Evolutionary conservation across 35 echinoderm and acorn worm species (phyloP).

Genomic region (Hemicentrotus pulcherrimus): DNA sequence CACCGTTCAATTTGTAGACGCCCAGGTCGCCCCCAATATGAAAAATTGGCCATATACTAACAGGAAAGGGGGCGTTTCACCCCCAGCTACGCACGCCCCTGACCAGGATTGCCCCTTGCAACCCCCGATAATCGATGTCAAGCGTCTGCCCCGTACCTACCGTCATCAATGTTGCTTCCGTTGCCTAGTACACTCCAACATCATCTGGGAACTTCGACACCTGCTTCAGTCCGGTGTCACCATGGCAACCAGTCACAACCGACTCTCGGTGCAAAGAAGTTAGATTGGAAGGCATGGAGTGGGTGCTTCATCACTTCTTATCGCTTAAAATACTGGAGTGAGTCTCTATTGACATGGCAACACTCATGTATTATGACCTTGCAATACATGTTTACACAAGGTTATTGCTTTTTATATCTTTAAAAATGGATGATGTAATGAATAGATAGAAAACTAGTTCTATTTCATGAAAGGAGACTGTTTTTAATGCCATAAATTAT

Average conservation of each 20-base stretch:
- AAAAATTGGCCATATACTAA: too few relatives aligned
- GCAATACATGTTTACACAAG: background rate
- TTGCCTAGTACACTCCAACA: background rate
- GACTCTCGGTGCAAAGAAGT: background rate
- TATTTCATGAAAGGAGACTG: background rate
- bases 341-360: background rate
- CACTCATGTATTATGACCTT: background rate
- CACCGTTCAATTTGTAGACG: too few relatives aligned
- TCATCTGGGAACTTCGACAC: background rate
- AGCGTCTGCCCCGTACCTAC: background rate
- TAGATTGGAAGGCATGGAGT: background rate
- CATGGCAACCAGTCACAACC: slow-evolving; percentile 27
- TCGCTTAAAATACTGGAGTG: background rate
- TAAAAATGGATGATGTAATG: background rate
- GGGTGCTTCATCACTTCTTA: background rate
- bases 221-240: background rate
- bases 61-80: background rate
- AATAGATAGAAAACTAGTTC: background rate
- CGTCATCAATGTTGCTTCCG: slow-evolving; percentile 1
- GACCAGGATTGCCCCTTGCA: background rate
- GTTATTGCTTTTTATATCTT: background rate
- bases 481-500: too few relatives aligned
- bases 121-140: background rate
- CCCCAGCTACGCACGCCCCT: background rate
- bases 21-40: too few relatives aligned